Base-by-base conservation (phyloP, 2,888 invertebrate species). In the Lochmaea capreae region DNA sequence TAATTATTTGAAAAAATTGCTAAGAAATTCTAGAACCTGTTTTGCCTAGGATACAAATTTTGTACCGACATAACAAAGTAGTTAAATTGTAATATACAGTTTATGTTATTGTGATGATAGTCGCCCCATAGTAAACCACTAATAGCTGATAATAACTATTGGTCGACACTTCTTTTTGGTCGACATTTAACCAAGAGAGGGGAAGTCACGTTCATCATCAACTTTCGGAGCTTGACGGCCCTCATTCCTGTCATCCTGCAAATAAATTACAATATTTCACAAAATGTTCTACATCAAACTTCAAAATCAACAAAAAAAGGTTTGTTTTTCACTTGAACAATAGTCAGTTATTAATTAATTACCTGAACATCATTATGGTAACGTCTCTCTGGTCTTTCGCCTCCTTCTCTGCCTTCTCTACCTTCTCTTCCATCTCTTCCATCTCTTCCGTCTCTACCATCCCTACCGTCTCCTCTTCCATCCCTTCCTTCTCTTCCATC, bases 201-300 rank as follows among this genome's bases (percentile, higher is more conserved):
- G 97, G 89, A 98, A 97, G 89, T 97, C 97, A 88, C 94, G 94
- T 90, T 96, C 97, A 89, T 97, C 97, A 87, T 97, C 97, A 79
- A 98, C 96, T 88, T 97, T 96, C 22, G 97, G 96, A 81, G 93
- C 93, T 75, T 85, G 84, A 71, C 85, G 85, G 73, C 81, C 80
- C 62, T 83, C 81, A 63, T 76, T 79, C 65, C 81, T 82, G n/a
- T 84, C 84, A 68, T 80, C 80, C 82, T 83, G 74, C 14, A 83
- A 81, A 59, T 76, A 74, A 69, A 65, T 62, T 42, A 61, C 33
- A 39, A 59, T 6, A 59, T 59, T 59, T 14, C n/a, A 12, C 16
- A 67, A 39, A n/a, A 52, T 1, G 8, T 26, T 3, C 26, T 26
- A 4, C 33, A 33, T 33, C 33, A 33, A 33, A 33, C 33, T 5